Evolutionary conservation across 2,797 vertebrate species (phyloP).

Genomic region (Hephaestus fuliginosus): DNA sequence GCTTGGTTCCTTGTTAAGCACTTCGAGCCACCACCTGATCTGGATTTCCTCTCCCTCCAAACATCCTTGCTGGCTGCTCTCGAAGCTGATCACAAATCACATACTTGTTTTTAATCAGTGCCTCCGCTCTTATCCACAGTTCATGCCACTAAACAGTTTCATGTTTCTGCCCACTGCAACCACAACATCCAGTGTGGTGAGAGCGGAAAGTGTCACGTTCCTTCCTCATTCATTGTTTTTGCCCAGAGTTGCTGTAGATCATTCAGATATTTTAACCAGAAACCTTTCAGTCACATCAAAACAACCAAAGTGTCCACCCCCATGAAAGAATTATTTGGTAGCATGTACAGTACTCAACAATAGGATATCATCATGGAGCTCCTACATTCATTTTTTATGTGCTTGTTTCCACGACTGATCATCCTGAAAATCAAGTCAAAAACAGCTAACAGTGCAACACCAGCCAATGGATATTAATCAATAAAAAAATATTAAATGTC

Average conservation of each 20-base stretch:
- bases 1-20: constrained; percentile 7
- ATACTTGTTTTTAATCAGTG: constrained; percentile 6
- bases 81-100: constrained; percentile 9
- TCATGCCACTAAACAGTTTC: not conserved
- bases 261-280: no score
- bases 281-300: no score
- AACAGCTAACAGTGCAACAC: not conserved
- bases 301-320: not conserved
- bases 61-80: not conserved
- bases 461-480: not conserved
- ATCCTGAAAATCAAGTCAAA: no score
- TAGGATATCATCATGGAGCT: no score
- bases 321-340: not conserved
- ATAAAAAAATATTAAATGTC: not conserved
- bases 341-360: no score
- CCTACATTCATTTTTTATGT: no score
- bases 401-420: no score
- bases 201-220: not conserved
- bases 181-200: not conserved
- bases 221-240: no score
- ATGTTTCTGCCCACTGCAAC: not conserved
- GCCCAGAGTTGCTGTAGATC: no score
- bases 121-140: constrained; percentile 17
- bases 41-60: constrained; percentile 10
- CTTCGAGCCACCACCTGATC: constrained; percentile 10